Evolutionary conservation across 2,797 vertebrate genomes (phyloP).

Genomic region (Micropoecilia bifurca): DNA sequence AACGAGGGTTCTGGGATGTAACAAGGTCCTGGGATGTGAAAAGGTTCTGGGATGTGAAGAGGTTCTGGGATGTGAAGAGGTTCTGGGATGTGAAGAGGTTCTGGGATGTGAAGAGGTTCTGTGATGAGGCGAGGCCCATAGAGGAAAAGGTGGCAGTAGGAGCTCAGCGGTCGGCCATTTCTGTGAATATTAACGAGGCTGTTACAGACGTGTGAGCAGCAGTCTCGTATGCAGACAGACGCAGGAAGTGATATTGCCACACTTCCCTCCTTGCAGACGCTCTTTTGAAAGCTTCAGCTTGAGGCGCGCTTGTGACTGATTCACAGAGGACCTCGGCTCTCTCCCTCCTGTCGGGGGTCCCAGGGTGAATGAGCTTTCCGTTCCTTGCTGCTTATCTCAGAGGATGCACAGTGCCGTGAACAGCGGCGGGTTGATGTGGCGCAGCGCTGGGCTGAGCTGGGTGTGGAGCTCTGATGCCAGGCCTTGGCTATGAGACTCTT

Average conservation of each 20-base stretch:
- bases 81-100: too few relatives aligned
- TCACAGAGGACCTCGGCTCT: conserved; percentile 25
- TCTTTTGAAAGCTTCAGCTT: conserved; percentile 42
- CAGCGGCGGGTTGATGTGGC: conserved; percentile 6
- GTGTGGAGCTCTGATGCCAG: conserved; percentile 37
- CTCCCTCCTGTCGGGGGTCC: conserved; percentile 11
- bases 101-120: not conserved
- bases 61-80: not conserved
- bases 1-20: conserved; percentile 40
- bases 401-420: conserved; percentile 32
- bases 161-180: conserved; percentile 25
- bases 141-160: conserved; percentile 2
- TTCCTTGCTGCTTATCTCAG: conserved; percentile 21
- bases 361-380: conserved; percentile 9
- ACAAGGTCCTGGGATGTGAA: not conserved
- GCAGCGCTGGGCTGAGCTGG: conserved; percentile 41
- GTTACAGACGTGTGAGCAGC: conserved; percentile 57
- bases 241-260: conserved; percentile 73
- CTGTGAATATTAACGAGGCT: conserved; percentile 58
- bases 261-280: conserved; percentile 72
- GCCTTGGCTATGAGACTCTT: conserved; percentile 20
- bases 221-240: conserved; percentile 75
- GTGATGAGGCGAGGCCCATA: not conserved
- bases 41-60: not conserved
- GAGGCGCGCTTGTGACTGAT: conserved; percentile 39